Evolutionary conservation across 1,140 invertebrate species (phyloP).

Genomic region (Phortica variegata): DNA sequence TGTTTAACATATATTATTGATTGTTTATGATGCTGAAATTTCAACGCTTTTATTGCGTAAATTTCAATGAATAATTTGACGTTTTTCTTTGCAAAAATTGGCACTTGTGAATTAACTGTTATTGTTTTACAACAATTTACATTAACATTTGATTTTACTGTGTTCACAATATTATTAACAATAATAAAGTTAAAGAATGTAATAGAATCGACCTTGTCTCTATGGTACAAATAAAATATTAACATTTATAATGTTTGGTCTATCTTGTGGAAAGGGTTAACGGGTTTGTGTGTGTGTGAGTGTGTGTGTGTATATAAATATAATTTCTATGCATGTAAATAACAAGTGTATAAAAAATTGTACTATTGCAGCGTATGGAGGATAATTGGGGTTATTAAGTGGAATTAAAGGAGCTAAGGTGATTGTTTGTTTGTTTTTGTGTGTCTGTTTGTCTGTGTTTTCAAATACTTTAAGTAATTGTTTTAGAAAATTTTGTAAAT

Average conservation of each 20-base stretch:
- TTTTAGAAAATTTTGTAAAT: slow-evolving; percentile 7
- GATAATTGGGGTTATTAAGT: slow-evolving; percentile 30
- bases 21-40: too few species aligned
- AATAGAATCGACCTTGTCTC: too few species aligned
- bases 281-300: slow-evolving; percentile 46
- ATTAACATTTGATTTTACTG: too few species aligned
- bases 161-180: neutral
- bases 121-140: slow-evolving; percentile 29
- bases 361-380: slow-evolving; percentile 58
- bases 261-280: slow-evolving; percentile 23
- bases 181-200: neutral
- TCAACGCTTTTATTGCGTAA: too few species aligned
- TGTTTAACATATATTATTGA: too few species aligned
- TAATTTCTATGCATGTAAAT: slow-evolving; percentile 40
- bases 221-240: slow-evolving; percentile 42
- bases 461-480: slow-evolving; percentile 42
- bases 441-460: slow-evolving; percentile 20
- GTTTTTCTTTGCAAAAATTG: neutral
- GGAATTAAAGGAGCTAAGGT: slow-evolving; percentile 6
- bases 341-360: slow-evolving; percentile 53
- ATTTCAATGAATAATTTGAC: too few species aligned
- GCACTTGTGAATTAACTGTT: neutral
- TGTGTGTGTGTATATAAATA: slow-evolving; percentile 44
- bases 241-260: slow-evolving; percentile 45
- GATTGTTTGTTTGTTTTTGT: slow-evolving; percentile 4